Conservation (phyloP, 2,888 invertebrate genomes). For the Sphecodes monilicornis region DNA sequence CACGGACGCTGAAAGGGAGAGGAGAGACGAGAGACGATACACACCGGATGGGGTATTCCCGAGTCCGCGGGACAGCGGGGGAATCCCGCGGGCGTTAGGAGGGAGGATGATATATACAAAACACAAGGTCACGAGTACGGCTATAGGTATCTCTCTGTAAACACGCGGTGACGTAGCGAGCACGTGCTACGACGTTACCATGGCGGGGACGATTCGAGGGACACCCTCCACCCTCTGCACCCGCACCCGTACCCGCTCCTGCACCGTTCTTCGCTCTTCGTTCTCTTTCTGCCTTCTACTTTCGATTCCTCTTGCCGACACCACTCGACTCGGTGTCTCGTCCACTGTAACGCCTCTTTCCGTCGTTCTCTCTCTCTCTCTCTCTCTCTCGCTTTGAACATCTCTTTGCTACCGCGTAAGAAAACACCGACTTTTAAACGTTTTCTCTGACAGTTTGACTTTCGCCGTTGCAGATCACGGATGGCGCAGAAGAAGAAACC, state of each 20-base stretch:
- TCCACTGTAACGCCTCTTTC: neutral
- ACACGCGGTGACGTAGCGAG: constrained; percentile 80
- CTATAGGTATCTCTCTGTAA: constrained; percentile 80
- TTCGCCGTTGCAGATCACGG: neutral
- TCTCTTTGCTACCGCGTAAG: neutral
- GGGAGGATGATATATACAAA: constrained; percentile 77
- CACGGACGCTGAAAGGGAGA: constrained; percentile 58
- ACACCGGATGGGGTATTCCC: constrained; percentile 61
- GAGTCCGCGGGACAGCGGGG: constrained; percentile 60
- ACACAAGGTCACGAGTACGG: constrained; percentile 82
- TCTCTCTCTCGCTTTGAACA: neutral
- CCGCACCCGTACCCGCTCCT: constrained; percentile 19
- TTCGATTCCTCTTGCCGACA: constrained; percentile 22
- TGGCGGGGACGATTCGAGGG: constrained; percentile 57
- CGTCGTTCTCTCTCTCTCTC: neutral
- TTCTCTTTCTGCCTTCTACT: constrained; percentile 32
- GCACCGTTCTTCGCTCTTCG: neutral
- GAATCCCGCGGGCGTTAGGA: constrained; percentile 54
- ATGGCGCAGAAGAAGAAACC: neutral
- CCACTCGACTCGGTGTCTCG: neutral
- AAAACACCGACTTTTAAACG: neutral
- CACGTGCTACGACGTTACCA: constrained; percentile 75
- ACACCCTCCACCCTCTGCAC: constrained; percentile 51
- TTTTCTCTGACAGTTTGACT: neutral
- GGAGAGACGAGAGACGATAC: constrained; percentile 44